Evolutionary conservation across 2,888 invertebrate species (phyloP).

Genomic region (Lithophane ornitopus): DNA sequence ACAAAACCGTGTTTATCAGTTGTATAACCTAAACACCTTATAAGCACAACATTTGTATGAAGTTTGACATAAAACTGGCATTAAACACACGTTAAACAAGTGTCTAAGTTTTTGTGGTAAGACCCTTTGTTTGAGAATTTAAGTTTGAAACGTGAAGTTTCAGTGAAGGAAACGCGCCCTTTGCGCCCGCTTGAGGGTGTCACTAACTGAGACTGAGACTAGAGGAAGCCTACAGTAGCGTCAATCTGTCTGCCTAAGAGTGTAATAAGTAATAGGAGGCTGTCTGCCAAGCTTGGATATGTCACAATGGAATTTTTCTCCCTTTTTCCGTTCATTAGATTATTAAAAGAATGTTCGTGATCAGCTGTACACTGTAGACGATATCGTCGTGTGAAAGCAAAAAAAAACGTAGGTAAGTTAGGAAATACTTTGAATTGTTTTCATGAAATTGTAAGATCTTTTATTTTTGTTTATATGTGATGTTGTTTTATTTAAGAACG

Average conservation of each 20-base stretch:
- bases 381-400: neutral
- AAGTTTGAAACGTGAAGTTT: neutral
- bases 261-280: no score
- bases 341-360: neutral
- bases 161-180: neutral
- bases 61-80: no score
- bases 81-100: no score
- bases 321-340: neutral
- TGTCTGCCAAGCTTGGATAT: constrained; percentile 5
- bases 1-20: no score
- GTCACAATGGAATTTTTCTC: neutral
- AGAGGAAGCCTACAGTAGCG: constrained; percentile 1
- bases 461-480: neutral
- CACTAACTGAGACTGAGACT: constrained; percentile 21
- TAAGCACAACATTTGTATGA: no score
- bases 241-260: constrained; percentile 25
- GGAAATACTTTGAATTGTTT: neutral
- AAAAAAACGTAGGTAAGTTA: neutral
- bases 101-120: no score
- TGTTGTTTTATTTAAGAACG: neutral
- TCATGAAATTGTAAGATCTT: neutral
- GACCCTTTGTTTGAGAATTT: no score
- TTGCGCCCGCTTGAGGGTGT: neutral
- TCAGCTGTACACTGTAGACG: no score
- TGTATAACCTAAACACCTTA: no score